phyloP scores from a whole-genome alignment of 2,113 vertebrate species.

The Mastomys coucha region DNA sequence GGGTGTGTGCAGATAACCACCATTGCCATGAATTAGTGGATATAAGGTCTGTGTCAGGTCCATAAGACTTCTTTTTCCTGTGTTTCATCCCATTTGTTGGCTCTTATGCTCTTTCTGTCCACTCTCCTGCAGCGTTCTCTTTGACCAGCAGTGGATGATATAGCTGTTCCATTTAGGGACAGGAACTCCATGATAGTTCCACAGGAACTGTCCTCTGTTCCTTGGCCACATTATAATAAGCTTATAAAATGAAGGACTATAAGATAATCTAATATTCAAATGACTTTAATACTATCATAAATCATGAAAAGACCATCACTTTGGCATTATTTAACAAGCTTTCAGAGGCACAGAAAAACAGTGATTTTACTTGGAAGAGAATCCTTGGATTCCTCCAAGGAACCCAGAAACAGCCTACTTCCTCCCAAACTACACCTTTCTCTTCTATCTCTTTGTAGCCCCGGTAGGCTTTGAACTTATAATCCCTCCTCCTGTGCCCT shows the following conservation, averaged over 20 bases:
- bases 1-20: background rate
- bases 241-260: background rate
- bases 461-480: background rate
- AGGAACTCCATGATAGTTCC: background rate
- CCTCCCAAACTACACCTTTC: accelerated
- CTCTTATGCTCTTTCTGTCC: background rate
- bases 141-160: background rate
- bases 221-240: background rate
- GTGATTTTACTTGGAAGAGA: background rate
- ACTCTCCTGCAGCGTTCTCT: background rate
- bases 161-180: background rate
- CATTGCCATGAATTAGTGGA: background rate
- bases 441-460: background rate
- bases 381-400: background rate
- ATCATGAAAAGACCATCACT: background rate
- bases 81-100: background rate
- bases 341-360: background rate
- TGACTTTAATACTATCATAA: constrained; percentile 1
- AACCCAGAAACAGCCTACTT: background rate
- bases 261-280: background rate
- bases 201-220: background rate
- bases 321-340: background rate
- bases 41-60: background rate
- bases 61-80: background rate
- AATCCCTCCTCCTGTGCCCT: background rate